Conservation (phyloP, 1,140 invertebrate species). For the Danaus plexippus region DNA sequence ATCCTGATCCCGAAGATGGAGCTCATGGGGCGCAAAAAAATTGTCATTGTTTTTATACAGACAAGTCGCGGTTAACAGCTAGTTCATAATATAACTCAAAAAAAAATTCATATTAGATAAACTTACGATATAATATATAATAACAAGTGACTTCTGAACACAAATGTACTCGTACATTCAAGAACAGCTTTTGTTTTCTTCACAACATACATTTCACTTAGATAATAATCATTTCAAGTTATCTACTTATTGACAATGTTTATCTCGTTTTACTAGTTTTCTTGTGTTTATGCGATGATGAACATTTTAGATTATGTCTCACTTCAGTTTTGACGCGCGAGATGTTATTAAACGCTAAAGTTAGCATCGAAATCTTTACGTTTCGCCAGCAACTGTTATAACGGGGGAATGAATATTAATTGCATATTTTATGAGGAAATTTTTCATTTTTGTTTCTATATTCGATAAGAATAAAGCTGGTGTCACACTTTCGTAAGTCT, state of each 20-base stretch:
- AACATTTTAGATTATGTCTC: conserved; percentile 13
- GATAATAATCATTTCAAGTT: conserved; percentile 11
- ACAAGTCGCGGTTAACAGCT: too few relatives aligned
- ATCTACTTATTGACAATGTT: conserved; percentile 13
- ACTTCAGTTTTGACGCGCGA: conserved; percentile 5
- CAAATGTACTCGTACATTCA: not conserved
- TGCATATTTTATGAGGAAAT: not conserved
- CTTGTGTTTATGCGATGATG: conserved; percentile 11
- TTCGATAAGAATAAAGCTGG: too few relatives aligned
- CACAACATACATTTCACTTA: conserved; percentile 8
- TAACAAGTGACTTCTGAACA: not conserved
- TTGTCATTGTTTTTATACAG: too few relatives aligned
- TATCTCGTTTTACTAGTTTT: conserved; percentile 13
- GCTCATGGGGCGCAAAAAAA: too few relatives aligned
- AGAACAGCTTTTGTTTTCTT: conserved; percentile 15
- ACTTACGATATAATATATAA: too few relatives aligned
- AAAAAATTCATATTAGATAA: too few relatives aligned
- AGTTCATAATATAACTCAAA: too few relatives aligned
- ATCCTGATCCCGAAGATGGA: too few relatives aligned
- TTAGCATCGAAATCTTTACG: too few relatives aligned
- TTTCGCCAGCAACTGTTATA: not conserved
- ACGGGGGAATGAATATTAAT: conserved; percentile 6
- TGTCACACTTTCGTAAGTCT: too few relatives aligned
- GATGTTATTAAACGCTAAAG: too few relatives aligned
- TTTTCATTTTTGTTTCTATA: too few relatives aligned